These are phyloP conservation scores for Laupala kohalensis DNA, from an alignment of 1,140 invertebrate genomes.

Conservation along the genomic window DNA sequence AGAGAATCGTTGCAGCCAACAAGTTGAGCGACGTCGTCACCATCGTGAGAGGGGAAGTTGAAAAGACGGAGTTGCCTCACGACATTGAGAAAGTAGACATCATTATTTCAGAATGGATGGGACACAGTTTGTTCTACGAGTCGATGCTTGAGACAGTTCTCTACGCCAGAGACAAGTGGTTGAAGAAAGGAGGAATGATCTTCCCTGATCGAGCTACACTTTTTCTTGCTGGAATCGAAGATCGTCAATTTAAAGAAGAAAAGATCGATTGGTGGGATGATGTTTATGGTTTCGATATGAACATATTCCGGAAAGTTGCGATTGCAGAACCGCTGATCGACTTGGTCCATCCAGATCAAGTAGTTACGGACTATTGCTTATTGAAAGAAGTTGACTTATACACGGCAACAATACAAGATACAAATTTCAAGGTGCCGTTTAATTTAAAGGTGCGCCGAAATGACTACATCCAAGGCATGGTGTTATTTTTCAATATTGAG, in stretches of 20 bases:
- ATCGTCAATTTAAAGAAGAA: constrained; percentile 98
- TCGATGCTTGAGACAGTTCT: constrained; percentile 94
- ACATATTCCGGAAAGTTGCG: constrained; percentile 90
- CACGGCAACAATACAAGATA: constrained; percentile 86
- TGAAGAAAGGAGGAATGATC: constrained; percentile 64
- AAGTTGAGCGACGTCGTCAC: constrained; percentile 71
- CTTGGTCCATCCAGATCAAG: constrained; percentile 93
- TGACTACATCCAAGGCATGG: constrained; percentile 95
- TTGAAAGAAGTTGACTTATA: too few species aligned
- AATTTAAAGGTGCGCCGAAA: constrained; percentile 78
- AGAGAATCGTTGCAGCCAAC: constrained; percentile 80
- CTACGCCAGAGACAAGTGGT: constrained; percentile 89
- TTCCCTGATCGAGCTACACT: constrained; percentile 82
- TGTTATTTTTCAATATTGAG: constrained; percentile 98
- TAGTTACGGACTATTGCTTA: constrained; percentile 21
- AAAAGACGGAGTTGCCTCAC: constrained; percentile 60
- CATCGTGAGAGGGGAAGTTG: constrained; percentile 90
- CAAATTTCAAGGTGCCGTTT: too few species aligned
- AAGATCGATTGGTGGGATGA: constrained; percentile 99
- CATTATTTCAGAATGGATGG: constrained; percentile 99
- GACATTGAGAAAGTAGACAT: constrained; percentile 86
- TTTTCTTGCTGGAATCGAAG: constrained; percentile 93
- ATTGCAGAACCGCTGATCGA: constrained; percentile 97
- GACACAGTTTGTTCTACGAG: constrained; percentile 88
- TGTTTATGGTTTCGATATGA: constrained; percentile 99